Evolutionary conservation across 2,797 vertebrate species (phyloP).

Genomic region (Propithecus deckenii): DNA sequence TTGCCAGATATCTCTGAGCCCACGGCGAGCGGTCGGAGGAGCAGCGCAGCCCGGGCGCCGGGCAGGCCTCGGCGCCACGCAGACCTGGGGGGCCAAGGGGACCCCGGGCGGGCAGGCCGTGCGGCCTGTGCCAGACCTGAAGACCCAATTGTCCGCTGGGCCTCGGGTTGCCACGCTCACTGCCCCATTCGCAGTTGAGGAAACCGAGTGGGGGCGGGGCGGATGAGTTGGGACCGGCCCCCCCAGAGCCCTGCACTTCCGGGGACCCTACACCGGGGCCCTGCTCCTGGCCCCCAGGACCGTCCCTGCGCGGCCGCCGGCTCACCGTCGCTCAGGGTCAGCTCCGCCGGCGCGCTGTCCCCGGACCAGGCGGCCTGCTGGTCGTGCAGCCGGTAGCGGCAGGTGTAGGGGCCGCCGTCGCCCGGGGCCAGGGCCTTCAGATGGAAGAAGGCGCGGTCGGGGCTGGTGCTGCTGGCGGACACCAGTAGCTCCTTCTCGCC

Average conservation of each 20-base stretch:
- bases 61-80: rapidly evolving
- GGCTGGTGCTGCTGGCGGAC: rapidly evolving
- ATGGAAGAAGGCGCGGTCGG: not conserved
- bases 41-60: rapidly evolving
- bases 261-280: rapidly evolving
- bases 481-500: not conserved
- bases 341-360: not conserved
- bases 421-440: rapidly evolving
- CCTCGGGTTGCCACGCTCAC: not conserved
- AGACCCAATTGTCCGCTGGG: not conserved
- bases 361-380: not conserved
- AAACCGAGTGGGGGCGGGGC: not conserved
- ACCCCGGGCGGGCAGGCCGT: rapidly evolving
- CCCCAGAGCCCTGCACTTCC: not conserved
- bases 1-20: no score
- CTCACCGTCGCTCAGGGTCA: conserved; percentile 59
- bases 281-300: no score
- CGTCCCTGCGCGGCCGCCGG: rapidly evolving
- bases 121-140: not conserved
- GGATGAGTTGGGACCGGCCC: not conserved
- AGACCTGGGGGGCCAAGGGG: not conserved
- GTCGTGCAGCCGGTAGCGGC: not conserved
- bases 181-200: not conserved
- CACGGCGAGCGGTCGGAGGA: rapidly evolving
- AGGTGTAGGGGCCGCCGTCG: conserved; percentile 8